Conservation (phyloP, 2,888 invertebrate genomes). For the Periphyllus acericola region DNA sequence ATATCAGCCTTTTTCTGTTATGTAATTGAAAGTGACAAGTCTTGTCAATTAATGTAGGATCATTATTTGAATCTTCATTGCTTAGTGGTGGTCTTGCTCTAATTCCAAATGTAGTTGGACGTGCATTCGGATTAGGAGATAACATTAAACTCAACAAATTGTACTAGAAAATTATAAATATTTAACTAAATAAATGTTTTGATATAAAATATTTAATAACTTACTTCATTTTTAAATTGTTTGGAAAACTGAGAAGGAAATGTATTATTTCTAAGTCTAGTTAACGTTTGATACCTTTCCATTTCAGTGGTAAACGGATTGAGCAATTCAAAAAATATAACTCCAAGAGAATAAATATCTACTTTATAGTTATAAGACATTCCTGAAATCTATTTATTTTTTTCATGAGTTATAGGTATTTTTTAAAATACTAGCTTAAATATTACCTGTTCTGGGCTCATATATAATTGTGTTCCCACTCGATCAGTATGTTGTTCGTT, state of each 20-base stretch:
- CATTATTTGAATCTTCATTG: slow-evolving; percentile 13
- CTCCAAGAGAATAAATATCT: slow-evolving; percentile 92
- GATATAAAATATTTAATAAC: slow-evolving; percentile 46
- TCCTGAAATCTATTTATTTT: slow-evolving; percentile 70
- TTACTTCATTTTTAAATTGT: slow-evolving; percentile 78
- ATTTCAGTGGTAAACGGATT: slow-evolving; percentile 90
- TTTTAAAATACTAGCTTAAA: not conserved
- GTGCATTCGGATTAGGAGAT: slow-evolving; percentile 75
- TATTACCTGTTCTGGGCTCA: slow-evolving; percentile 93
- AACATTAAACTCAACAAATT: slow-evolving; percentile 82
- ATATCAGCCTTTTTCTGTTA: slow-evolving; percentile 62
- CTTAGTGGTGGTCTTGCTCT: slow-evolving; percentile 72
- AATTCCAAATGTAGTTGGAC: slow-evolving; percentile 82
- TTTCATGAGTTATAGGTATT: not conserved
- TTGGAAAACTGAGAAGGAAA: slow-evolving; percentile 78
- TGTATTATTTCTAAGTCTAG: slow-evolving; percentile 73
- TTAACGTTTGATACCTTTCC: slow-evolving; percentile 81
- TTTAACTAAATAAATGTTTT: not conserved
- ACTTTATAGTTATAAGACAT: slow-evolving; percentile 87
- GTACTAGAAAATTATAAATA: slow-evolving; percentile 70
- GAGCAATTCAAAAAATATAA: slow-evolving; percentile 92
- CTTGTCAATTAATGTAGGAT: slow-evolving; percentile 40
- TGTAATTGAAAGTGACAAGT: slow-evolving; percentile 65
- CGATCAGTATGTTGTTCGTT: slow-evolving; percentile 71
- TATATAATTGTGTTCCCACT: slow-evolving; percentile 92